Evolutionary conservation across 2,113 vertebrate species (phyloP).

Genomic region (Melanostigma gelatinosum): DNA sequence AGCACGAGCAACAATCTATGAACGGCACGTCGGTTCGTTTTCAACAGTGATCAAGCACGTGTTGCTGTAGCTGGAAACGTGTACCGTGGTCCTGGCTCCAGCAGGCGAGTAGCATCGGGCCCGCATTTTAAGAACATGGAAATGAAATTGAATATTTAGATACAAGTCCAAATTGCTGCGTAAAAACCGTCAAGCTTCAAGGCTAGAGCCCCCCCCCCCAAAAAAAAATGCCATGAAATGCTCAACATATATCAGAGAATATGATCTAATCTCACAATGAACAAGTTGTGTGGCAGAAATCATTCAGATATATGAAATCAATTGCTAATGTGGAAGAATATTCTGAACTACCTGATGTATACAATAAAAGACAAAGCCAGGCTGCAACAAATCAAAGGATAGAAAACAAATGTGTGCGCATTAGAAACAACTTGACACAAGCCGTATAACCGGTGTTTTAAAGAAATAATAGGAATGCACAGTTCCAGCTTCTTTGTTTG

Average conservation of each 20-base stretch:
- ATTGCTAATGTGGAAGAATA: neutral
- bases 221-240: slow-evolving; percentile 12
- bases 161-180: slow-evolving; percentile 8
- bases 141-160: slow-evolving; percentile 24
- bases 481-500: neutral
- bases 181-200: slow-evolving; percentile 11
- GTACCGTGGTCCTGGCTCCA: neutral
- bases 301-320: slow-evolving; percentile 1
- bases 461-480: neutral
- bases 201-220: neutral
- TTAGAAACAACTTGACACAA: neutral
- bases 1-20: neutral
- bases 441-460: neutral
- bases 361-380: neutral
- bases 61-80: slow-evolving; percentile 12
- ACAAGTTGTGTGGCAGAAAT: neutral
- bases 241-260: slow-evolving; percentile 18
- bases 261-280: neutral
- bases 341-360: neutral
- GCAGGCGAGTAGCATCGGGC: neutral
- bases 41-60: neutral
- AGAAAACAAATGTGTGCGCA: neutral
- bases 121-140: slow-evolving; percentile 24
- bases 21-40: neutral
- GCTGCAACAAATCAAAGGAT: neutral